These are phyloP conservation scores for Nannoperca australis DNA, from an alignment of 2,797 vertebrate species.

Conservation along the genomic window DNA sequence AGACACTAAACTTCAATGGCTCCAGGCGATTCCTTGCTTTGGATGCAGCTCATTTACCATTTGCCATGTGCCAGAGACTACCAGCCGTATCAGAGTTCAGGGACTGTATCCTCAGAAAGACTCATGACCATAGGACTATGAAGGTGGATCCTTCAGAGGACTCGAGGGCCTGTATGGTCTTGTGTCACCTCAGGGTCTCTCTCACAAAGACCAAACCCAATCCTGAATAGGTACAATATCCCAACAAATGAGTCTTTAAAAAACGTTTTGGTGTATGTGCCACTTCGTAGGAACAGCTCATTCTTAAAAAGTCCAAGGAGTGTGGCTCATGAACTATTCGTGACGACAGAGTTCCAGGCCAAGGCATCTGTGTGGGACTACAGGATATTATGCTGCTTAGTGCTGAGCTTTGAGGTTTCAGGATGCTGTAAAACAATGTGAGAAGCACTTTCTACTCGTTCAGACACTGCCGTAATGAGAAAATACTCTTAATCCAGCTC, in stretches of 20 bases:
- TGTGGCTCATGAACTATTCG: conserved; percentile 49
- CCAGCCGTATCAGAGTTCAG: background rate
- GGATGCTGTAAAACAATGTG: conserved; percentile 83
- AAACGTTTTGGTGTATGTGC: background rate
- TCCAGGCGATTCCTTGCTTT: background rate
- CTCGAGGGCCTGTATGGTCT: background rate
- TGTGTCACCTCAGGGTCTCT: background rate
- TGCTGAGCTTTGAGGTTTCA: conserved; percentile 82
- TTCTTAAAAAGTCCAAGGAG: conserved; percentile 22
- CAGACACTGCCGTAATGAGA: conserved; percentile 84
- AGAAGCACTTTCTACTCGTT: conserved; percentile 82
- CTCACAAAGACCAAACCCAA: background rate
- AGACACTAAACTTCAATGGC: background rate
- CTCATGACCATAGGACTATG: background rate
- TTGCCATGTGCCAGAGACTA: background rate
- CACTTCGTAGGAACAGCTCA: background rate
- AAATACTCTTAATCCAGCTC: conserved; percentile 84
- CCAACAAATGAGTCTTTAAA: background rate
- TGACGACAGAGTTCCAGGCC: conserved; percentile 57
- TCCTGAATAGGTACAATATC: background rate
- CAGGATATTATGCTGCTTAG: conserved; percentile 84
- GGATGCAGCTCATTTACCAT: background rate
- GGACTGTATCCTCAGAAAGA: background rate
- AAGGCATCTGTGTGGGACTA: conserved; percentile 74
- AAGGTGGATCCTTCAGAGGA: background rate